Evolutionary conservation across 2,797 vertebrate genomes (phyloP), one percentile per base, ranked within the genome.

Genomic region (Alfaro cultratus): DNA sequence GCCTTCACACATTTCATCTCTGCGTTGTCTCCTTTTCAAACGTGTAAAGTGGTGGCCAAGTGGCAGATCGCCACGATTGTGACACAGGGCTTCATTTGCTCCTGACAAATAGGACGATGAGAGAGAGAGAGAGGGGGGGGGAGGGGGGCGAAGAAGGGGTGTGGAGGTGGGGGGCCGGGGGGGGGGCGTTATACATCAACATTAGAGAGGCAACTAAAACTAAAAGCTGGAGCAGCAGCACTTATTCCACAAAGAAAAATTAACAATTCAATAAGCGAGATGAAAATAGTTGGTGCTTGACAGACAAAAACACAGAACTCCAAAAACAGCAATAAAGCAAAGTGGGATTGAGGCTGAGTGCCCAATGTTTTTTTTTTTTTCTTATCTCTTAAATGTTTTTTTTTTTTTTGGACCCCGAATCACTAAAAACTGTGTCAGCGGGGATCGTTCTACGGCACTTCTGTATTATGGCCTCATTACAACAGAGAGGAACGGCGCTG

Each of bases 401-500:
- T 12, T 46, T 15, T 26, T 51, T 21, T 73, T 13, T 47, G 15
- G 7, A 23, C 45, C 10, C 16, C 1, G 0, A 73, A 31, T 49
- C 11, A 74, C 75, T 78, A 85, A 90, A 60, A 90, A 91, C 81
- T 81, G 82, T 89, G 85, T 87, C 89, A 86, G 81, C 75, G 87
- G 82, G 86, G 82, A 86, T 83, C 62, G 16, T 71, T 88, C 80
- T 79, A 74, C 78, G 71, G 67, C 43, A 72, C 82, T 45, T 85
- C 87, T 88, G 85, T 74, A 77, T 81, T 79, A 75, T 83, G 81
- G 81, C 75, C 83, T 90, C 88, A 92, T 92, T 91, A 91, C 90
- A 74, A 78, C 77, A 80, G 85, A 86, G 86, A 87, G 86, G 90
- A 88, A 88, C 83, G 43, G 84, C 2, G 49, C 74, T 18, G 77